A percentile compares a stretch with the other conserved stretches of the same genome.
Evolutionary conservation across 2,113 vertebrate species (phyloP).

Genomic region (Lepus americanus): DNA sequence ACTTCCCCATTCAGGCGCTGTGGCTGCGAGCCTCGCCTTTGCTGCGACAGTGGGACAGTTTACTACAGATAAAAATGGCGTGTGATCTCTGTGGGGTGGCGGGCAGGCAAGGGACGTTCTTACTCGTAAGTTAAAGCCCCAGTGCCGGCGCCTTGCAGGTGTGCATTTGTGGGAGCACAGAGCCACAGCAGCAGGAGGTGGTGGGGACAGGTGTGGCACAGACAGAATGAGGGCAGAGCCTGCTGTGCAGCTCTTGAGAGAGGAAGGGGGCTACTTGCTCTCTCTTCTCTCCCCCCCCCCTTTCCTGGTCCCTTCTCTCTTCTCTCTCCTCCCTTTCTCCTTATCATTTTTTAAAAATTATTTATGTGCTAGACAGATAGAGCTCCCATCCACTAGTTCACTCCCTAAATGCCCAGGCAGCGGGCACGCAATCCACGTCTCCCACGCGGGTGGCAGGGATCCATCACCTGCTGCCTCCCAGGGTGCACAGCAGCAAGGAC

Average conservation of each 20-base stretch:
- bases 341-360: no score
- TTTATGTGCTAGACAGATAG: no score
- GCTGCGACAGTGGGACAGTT: not conserved
- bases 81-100: not conserved
- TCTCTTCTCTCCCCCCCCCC: no score
- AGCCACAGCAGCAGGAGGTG: fast-evolving
- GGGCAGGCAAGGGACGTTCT: not conserved
- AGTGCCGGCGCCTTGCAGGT: no score
- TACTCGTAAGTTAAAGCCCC: not conserved
- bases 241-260: not conserved
- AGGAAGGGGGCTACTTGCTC: not conserved
- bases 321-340: no score
- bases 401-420: no score
- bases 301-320: no score
- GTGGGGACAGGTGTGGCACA: not conserved
- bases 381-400: no score
- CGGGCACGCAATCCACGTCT: no score
- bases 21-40: not conserved
- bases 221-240: not conserved
- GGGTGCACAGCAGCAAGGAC: no score
- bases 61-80: not conserved
- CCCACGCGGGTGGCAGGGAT: no score
- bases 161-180: not conserved
- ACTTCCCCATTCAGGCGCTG: not conserved
- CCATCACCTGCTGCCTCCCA: no score